Percentiles rank a stretch among this genome's conserved stretches.
phyloP scores from a whole-genome alignment of 2,113 vertebrate genomes.

The Mobula hypostoma region DNA sequence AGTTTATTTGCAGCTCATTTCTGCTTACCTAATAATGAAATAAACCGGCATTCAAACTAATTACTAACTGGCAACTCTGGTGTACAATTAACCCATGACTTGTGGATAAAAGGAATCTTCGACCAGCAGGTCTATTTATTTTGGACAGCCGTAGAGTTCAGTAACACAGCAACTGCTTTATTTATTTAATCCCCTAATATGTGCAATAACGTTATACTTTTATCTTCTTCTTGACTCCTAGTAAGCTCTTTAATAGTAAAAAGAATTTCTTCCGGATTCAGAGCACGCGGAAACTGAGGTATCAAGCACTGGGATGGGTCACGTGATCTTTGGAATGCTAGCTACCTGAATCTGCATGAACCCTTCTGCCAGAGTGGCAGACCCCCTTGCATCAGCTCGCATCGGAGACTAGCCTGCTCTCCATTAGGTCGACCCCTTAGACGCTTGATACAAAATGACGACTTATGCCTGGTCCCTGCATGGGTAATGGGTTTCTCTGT shows the following conservation, averaged over 20 bases:
- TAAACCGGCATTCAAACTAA: not conserved
- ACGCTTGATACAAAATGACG: constrained; percentile 13
- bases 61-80: not conserved
- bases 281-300: constrained; percentile 92
- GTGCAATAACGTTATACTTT: constrained; percentile 45
- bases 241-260: constrained; percentile 91
- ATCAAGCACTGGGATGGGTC: constrained; percentile 60
- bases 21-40: not conserved
- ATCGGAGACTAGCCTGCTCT: constrained; percentile 39
- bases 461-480: constrained; percentile 40
- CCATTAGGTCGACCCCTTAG: not conserved
- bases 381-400: constrained; percentile 34
- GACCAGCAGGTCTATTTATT: not conserved
- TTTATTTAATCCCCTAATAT: constrained; percentile 6
- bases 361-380: constrained; percentile 35
- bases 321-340: constrained; percentile 31
- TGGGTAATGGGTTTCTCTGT: constrained; percentile 37
- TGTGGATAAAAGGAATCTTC: not conserved
- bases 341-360: constrained; percentile 47
- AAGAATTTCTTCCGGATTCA: constrained; percentile 94
- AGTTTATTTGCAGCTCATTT: not conserved
- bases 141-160: not conserved
- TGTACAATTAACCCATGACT: not conserved
- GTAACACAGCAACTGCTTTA: constrained; percentile 5
- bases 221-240: constrained; percentile 77